phyloP scores from a whole-genome alignment of 2,888 invertebrate species.

The Incurvaria masculella region DNA sequence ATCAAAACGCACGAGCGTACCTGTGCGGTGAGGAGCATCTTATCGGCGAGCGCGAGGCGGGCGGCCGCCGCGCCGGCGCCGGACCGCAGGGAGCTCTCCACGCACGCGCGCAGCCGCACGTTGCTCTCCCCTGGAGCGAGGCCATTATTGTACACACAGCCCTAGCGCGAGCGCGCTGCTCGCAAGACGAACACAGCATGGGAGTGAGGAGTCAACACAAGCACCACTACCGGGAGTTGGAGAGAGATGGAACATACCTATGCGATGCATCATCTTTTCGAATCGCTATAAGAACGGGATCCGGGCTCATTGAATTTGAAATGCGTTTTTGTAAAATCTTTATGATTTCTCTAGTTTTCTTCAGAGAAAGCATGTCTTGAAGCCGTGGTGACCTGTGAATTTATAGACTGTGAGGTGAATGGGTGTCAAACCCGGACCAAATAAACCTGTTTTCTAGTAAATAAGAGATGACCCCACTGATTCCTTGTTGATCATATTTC shows the following conservation, averaged over 20 bases:
- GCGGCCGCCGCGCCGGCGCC: slow-evolving; percentile 38
- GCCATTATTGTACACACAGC: background rate
- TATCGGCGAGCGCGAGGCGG: slow-evolving; percentile 34
- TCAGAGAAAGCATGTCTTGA: too few relatives aligned
- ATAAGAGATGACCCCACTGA: too few relatives aligned
- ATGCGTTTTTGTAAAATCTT: too few relatives aligned
- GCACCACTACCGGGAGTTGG: too few relatives aligned
- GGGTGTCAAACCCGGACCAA: background rate
- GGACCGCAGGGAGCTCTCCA: slow-evolving; percentile 35
- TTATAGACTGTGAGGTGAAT: too few relatives aligned
- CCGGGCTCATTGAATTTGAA: background rate
- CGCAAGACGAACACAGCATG: too few relatives aligned
- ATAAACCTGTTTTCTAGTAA: background rate
- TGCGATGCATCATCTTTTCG: background rate
- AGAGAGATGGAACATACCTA: too few relatives aligned
- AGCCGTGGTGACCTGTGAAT: too few relatives aligned
- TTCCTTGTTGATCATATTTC: too few relatives aligned
- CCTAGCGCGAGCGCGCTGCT: background rate
- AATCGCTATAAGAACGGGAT: background rate
- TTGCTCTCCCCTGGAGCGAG: slow-evolving; percentile 38
- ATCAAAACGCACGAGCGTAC: too few relatives aligned
- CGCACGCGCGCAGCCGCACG: slow-evolving; percentile 31
- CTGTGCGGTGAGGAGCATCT: slow-evolving; percentile 35
- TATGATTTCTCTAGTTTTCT: too few relatives aligned
- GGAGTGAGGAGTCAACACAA: too few relatives aligned